These are phyloP conservation scores for Oriolus oriolus DNA, from an alignment of 2,113 vertebrate species.

Conservation along the genomic window DNA sequence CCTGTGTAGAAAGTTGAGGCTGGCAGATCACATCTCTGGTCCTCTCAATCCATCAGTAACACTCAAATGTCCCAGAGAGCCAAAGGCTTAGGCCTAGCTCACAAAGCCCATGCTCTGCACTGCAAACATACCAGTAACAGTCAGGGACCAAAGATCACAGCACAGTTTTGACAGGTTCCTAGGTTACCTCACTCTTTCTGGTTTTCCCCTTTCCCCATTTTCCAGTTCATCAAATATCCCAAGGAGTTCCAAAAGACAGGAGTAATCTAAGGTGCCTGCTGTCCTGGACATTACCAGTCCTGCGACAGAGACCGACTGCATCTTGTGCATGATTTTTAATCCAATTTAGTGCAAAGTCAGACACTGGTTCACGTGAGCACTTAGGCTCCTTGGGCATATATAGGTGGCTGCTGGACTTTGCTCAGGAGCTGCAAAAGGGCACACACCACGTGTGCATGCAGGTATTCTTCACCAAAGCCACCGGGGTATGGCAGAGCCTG, in stretches of 20 bases:
- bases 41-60: background rate
- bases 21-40: background rate
- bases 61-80: background rate
- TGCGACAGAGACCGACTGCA: background rate
- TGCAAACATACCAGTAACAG: background rate
- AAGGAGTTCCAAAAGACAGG: background rate
- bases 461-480: background rate
- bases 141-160: background rate
- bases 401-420: background rate
- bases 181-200: background rate
- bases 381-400: background rate
- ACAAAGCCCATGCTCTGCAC: background rate
- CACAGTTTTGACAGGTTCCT: background rate
- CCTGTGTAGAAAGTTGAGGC: background rate
- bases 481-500: background rate
- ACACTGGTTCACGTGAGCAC: background rate
- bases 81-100: background rate
- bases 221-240: background rate
- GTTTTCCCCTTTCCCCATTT: background rate
- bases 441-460: fast-evolving
- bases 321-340: background rate
- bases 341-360: background rate
- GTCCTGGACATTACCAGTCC: background rate
- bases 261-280: background rate
- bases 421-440: background rate